phyloP scores from a whole-genome alignment of 1,140 invertebrate species.

The Tetragonula clypearis region DNA sequence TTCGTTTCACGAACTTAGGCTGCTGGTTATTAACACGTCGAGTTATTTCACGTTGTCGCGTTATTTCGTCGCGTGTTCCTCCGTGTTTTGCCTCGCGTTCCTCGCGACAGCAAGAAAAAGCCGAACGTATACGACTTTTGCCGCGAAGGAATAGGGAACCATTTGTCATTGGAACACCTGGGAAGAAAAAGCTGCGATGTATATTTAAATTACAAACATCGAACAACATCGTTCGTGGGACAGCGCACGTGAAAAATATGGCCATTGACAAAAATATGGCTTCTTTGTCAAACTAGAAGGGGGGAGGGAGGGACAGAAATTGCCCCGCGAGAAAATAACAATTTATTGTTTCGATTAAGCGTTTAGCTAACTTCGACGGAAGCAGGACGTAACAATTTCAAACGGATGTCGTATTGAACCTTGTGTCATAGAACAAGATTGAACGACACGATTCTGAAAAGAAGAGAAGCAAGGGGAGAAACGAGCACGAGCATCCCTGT shows the following conservation, averaged over 20 bases:
- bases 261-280: neutral
- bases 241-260: neutral
- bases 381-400: neutral
- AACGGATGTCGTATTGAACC: neutral
- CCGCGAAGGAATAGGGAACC: neutral
- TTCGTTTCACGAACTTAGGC: neutral
- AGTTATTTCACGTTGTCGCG: neutral
- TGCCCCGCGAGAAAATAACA: neutral
- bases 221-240: neutral
- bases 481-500: neutral
- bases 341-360: neutral
- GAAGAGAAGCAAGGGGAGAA: neutral
- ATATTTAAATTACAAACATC: conserved; percentile 12
- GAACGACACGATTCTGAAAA: neutral
- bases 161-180: neutral
- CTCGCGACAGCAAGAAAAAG: neutral
- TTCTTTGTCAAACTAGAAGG: neutral
- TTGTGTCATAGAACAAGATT: neutral
- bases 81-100: neutral
- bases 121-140: neutral
- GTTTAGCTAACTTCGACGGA: neutral
- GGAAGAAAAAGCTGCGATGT: neutral
- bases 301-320: neutral
- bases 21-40: neutral
- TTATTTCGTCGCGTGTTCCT: neutral